A percentile compares a stretch with the other conserved stretches of the same genome.
phyloP scores from a whole-genome alignment of 2,113 vertebrate species.

The Etia nguti region DNA sequence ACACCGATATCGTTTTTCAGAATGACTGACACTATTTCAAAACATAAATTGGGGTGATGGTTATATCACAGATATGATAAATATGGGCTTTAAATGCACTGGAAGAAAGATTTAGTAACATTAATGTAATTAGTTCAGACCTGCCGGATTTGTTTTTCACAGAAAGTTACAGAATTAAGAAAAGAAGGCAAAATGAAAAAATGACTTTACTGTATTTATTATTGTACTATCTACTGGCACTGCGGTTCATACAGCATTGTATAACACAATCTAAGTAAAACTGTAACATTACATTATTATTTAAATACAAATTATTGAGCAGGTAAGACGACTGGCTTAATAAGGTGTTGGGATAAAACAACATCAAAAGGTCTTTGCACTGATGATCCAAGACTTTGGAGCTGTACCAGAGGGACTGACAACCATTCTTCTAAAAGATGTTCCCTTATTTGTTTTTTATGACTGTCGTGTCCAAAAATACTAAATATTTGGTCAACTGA shows the following conservation, averaged over 20 bases:
- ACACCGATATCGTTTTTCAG: fast-evolving
- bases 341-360: background rate
- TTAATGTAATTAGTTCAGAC: background rate
- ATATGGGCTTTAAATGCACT: background rate
- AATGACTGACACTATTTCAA: background rate
- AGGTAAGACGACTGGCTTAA: background rate
- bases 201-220: background rate
- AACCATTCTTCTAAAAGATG: background rate
- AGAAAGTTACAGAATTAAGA: fast-evolving
- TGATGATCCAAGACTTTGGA: background rate
- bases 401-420: background rate
- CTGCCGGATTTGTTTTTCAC: background rate
- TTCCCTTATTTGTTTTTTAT: background rate
- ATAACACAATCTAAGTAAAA: background rate
- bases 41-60: background rate
- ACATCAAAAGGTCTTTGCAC: background rate
- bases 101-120: background rate
- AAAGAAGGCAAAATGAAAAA: background rate
- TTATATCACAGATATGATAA: background rate
- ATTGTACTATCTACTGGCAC: background rate
- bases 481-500: background rate
- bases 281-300: background rate
- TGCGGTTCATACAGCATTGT: fast-evolving
- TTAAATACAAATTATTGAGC: background rate
- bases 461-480: background rate